Evolutionary conservation across 2,113 vertebrate genomes (phyloP).

Genomic region (Melanotaenia duboulayi): DNA sequence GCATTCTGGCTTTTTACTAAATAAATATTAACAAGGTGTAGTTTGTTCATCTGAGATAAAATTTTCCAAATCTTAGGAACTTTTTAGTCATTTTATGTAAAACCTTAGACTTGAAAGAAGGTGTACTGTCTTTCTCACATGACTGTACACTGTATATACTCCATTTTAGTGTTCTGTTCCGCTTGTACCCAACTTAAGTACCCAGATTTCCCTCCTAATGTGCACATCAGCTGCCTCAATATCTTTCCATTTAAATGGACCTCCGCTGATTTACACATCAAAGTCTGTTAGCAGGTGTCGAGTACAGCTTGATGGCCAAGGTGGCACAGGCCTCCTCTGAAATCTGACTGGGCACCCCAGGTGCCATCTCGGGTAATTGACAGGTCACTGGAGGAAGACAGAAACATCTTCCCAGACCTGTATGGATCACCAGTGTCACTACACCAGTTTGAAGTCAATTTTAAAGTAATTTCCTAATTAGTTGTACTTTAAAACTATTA

Average conservation of each 20-base stretch:
- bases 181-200: not conserved
- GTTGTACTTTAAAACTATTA: no score
- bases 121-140: not conserved
- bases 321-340: no score
- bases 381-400: no score
- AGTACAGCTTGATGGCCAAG: no score
- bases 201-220: conserved; percentile 10
- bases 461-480: no score
- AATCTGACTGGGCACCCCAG: no score
- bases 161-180: not conserved
- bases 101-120: not conserved
- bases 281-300: not conserved
- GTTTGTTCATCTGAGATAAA: not conserved
- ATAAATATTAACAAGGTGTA: not conserved
- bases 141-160: not conserved
- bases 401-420: no score
- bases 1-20: no score
- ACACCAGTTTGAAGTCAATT: no score
- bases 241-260: conserved; percentile 4
- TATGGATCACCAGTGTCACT: no score
- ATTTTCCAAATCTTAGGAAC: no score
- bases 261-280: conserved; percentile 25
- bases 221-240: not conserved
- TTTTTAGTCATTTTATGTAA: not conserved
- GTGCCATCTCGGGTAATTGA: no score